phyloP scores from a whole-genome alignment of 2,888 invertebrate genomes.

The Rhagonycha fulva region DNA sequence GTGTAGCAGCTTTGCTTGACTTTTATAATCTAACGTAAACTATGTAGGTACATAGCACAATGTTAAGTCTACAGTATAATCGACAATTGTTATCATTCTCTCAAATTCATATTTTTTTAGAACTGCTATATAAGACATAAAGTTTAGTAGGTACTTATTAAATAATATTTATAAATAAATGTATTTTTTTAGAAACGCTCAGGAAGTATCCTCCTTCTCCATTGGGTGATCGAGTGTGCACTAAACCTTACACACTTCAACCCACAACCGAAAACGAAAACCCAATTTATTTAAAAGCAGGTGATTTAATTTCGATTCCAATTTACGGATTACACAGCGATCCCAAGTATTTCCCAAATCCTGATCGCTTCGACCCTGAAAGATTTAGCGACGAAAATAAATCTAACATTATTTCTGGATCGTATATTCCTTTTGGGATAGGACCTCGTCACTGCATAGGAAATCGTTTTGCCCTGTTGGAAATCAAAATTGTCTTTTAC shows the following conservation, averaged over 20 bases:
- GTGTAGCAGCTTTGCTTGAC: too few species aligned
- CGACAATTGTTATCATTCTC: too few species aligned
- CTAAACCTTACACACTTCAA: constrained; percentile 37
- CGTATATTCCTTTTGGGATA: constrained; percentile 49
- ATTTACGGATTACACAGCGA: constrained; percentile 41
- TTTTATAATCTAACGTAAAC: too few species aligned
- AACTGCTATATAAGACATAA: too few species aligned
- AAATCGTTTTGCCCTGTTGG: constrained; percentile 45
- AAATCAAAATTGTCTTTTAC: constrained; percentile 40
- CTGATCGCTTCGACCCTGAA: constrained; percentile 47
- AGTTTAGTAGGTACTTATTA: too few species aligned
- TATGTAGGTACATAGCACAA: too few species aligned
- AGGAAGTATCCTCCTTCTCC: constrained; percentile 41
- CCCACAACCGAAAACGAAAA: constrained; percentile 28
- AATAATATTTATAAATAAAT: background rate
- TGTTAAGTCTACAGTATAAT: too few species aligned
- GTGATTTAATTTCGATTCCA: constrained; percentile 36
- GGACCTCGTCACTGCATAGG: constrained; percentile 69
- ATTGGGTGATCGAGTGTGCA: constrained; percentile 35
- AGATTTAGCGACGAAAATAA: constrained; percentile 60
- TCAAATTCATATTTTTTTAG: too few species aligned
- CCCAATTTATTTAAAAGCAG: constrained; percentile 29
- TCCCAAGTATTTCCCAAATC: constrained; percentile 42
- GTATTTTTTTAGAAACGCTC: constrained; percentile 35
- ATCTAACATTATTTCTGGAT: constrained; percentile 53